Evolutionary conservation across 1,140 invertebrate genomes (phyloP), one percentile per base, ranked within the genome.

Genomic region (Phenacoccus solenopsis): DNA sequence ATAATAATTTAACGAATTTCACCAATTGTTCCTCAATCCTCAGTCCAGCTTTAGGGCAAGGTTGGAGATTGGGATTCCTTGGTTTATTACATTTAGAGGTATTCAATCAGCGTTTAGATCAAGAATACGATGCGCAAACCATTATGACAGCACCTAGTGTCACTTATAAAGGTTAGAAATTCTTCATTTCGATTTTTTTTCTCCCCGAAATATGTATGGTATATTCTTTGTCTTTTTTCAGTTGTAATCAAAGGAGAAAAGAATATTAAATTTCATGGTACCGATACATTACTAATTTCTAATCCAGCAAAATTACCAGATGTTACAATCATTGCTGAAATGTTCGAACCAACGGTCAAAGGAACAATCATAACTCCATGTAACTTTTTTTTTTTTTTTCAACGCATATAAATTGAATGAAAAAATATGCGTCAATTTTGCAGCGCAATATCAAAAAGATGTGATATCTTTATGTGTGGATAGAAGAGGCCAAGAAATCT

Each of bases 71-170:
- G 30, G 96, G 95, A 4, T 98, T 98, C 79, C 81, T 98, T 4
- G 96, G 96, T 0, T 80, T 98, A 2, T 80, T 99, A 7, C 96
- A 98, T 78, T 88, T 98, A 84, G 96, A 98, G 79, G 95, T 98
- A 0, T 98, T 98, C 77, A 89, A 85, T 71, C 94, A 98, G 78
- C 81, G 96, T 24, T 80, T 98, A 24, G 87, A 98, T 74, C 94
- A 98, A 78, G 97, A 99, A 80, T 90, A 93, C 79, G 88, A 88
- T 75, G 87, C 93, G 7, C 86, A 91, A 76, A 87, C 94, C 1
- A 88, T 98, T 67, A 81, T 98, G 10, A 98, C 96, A 27, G 86
- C 92, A 1, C 96, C 97, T 2, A 94, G 90, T 78, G 96, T 99
- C 12, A 93, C 94, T 0, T 98, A 97, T 78, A 93, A 92, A 82